phyloP scores from a whole-genome alignment of 1,140 invertebrate genomes.

The Tetranychus urticae region DNA sequence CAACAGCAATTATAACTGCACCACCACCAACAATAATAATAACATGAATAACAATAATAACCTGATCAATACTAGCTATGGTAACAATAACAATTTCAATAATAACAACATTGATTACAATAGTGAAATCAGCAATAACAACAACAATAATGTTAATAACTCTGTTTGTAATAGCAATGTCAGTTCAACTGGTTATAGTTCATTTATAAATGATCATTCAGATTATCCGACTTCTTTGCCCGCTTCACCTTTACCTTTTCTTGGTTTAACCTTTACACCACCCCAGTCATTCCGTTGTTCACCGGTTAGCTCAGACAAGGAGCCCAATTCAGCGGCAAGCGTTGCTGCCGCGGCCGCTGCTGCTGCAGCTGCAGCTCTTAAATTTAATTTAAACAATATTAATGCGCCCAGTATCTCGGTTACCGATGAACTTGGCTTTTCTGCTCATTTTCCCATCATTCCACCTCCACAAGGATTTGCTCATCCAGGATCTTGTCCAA shows the following conservation, averaged over 20 bases:
- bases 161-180: background rate
- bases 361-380: background rate
- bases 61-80: background rate
- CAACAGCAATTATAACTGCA: background rate
- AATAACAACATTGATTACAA: too few species aligned
- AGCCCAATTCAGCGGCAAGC: background rate
- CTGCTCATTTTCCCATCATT: conserved; percentile 2
- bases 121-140: background rate
- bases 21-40: too few species aligned
- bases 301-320: background rate
- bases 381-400: background rate
- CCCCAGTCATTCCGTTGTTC: conserved; percentile 7
- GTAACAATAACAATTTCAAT: too few species aligned
- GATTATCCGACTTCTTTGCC: background rate
- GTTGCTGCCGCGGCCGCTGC: background rate
- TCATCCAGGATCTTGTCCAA: background rate
- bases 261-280: conserved; percentile 3
- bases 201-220: background rate
- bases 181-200: background rate
- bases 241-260: conserved; percentile 2
- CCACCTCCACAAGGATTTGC: conserved; percentile 5
- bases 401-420: conserved; percentile 3
- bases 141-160: background rate
- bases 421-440: conserved; percentile 5
- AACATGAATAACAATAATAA: too few species aligned